These are phyloP conservation scores for Drosophila setifemur DNA, from an alignment of 1,140 invertebrate species.

Conservation along the genomic window DNA sequence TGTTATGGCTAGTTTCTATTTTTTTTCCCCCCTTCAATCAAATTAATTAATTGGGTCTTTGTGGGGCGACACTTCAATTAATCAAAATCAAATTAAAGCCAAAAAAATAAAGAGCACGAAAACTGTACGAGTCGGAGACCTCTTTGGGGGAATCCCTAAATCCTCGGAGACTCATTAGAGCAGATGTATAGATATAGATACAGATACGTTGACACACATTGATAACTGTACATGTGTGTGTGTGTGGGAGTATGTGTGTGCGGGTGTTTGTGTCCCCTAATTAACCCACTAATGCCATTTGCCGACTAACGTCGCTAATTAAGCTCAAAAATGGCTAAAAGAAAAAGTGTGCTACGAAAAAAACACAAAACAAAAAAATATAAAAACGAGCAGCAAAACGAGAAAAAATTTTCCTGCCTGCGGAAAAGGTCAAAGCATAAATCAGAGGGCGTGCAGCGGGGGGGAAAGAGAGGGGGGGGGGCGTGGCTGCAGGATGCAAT, in stretches of 20 bases:
- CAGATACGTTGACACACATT: conserved; percentile 53
- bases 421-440: conserved; percentile 79
- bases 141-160: neutral
- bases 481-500: conserved; percentile 48
- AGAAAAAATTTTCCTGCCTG: conserved; percentile 56
- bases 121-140: neutral
- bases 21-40: conserved; percentile 7
- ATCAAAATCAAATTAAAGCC: conserved; percentile 47
- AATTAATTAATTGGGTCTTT: conserved; percentile 41
- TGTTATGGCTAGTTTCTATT: neutral
- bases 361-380: neutral
- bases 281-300: conserved; percentile 76
- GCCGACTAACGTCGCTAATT: conserved; percentile 66
- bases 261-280: conserved; percentile 50
- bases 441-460: conserved; percentile 34
- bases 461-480: neutral
- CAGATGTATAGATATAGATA: neutral
- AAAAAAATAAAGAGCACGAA: neutral
- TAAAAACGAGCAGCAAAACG: conserved; percentile 17
- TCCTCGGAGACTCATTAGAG: conserved; percentile 55
- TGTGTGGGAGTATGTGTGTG: conserved; percentile 7
- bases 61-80: conserved; percentile 28
- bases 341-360: conserved; percentile 5
- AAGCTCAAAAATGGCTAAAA: conserved; percentile 60
- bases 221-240: conserved; percentile 33